Percentiles rank a stretch among this genome's conserved stretches.
phyloP scores from a whole-genome alignment of 2,888 invertebrate species.

The Arenicola marina region DNA sequence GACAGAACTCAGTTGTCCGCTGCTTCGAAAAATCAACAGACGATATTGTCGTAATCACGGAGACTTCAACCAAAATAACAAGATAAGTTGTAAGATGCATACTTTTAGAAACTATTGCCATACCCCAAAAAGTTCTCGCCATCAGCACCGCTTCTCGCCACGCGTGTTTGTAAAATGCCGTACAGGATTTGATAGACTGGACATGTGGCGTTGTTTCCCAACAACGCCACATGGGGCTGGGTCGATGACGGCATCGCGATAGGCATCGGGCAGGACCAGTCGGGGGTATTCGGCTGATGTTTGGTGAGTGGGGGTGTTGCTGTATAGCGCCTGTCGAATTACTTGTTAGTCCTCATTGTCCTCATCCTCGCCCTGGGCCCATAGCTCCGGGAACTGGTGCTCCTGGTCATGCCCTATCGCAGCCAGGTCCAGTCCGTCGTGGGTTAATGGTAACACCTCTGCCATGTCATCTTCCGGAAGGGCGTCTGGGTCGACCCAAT shows the following conservation, averaged over 20 bases:
- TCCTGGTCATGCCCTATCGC: not conserved
- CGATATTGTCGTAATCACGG: too few relatives aligned
- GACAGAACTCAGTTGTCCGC: too few relatives aligned
- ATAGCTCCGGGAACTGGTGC: not conserved
- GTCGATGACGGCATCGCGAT: constrained; percentile 1
- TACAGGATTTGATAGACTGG: too few relatives aligned
- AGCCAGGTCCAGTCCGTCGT: not conserved
- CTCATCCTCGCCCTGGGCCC: not conserved
- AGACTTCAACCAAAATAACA: too few relatives aligned
- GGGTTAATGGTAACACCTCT: not conserved
- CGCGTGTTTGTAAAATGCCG: too few relatives aligned
- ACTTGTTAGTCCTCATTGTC: constrained; percentile 5
- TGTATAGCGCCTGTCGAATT: not conserved
- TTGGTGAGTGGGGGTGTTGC: not conserved
- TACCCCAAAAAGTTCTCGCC: too few relatives aligned
- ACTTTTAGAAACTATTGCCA: too few relatives aligned
- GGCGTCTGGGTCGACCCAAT: constrained; percentile 1
- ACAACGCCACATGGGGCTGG: too few relatives aligned
- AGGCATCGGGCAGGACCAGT: constrained; percentile 2
- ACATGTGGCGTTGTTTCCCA: too few relatives aligned
- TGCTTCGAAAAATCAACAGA: too few relatives aligned
- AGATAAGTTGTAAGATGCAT: too few relatives aligned
- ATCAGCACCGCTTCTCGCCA: too few relatives aligned
- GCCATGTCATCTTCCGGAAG: not conserved
- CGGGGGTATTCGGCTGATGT: constrained; percentile 8